phyloP scores from a whole-genome alignment of 2,113 vertebrate genomes.

The Lophotis ruficrista region DNA sequence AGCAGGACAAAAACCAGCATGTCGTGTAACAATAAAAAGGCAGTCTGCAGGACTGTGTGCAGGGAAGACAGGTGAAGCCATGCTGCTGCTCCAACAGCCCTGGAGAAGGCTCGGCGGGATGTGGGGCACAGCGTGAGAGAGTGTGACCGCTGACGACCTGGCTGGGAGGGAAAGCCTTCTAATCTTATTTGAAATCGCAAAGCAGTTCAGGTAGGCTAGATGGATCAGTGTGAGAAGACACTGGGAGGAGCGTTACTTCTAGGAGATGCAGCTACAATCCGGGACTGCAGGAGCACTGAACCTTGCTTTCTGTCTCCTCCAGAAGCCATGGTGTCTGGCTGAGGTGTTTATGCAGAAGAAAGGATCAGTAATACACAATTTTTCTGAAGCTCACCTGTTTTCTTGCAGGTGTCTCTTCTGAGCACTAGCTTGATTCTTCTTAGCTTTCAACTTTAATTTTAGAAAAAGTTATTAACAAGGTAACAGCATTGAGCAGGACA shows the following conservation, averaged over 20 bases:
- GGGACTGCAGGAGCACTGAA: neutral
- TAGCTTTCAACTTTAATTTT: slow-evolving; percentile 18
- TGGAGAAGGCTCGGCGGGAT: accelerated
- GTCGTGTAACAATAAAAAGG: neutral
- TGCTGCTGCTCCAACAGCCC: neutral
- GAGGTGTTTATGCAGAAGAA: neutral
- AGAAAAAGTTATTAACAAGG: neutral
- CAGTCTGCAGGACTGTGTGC: neutral
- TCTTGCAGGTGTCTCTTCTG: neutral
- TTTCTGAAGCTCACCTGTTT: neutral
- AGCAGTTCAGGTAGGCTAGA: neutral
- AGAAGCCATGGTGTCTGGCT: neutral
- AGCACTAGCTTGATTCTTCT: neutral
- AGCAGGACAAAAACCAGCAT: neutral
- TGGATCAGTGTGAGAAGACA: neutral
- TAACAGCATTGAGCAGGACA: neutral
- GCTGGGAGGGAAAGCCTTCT: neutral
- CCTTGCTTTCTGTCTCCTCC: neutral
- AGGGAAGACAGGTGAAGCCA: neutral
- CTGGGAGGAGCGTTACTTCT: neutral
- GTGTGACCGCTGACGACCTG: neutral
- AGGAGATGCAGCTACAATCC: neutral
- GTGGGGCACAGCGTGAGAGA: neutral
- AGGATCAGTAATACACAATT: neutral
- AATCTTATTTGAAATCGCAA: neutral